Percentiles rank a stretch among this genome's conserved stretches.
Evolutionary conservation across 2,888 invertebrate species (phyloP).

Genomic region (Ischnus inquisitorius): DNA sequence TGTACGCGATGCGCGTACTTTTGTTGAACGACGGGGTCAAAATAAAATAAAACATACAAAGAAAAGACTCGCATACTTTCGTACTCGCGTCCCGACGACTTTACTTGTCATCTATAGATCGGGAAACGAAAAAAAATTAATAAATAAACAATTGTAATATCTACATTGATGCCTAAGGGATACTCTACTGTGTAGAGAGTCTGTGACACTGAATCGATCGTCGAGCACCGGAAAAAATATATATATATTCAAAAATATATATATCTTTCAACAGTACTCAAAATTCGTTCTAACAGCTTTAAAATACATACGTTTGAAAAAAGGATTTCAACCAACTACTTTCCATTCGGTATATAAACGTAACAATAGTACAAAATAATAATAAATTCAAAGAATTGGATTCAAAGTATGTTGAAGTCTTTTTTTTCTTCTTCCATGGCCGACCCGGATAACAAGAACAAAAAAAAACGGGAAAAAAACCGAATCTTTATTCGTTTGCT

Average conservation of each 20-base stretch:
- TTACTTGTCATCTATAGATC: constrained; percentile 58
- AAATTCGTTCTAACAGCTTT: constrained; percentile 77
- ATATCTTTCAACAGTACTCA: constrained; percentile 82
- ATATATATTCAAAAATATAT: too few species aligned
- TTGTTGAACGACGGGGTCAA: constrained; percentile 1
- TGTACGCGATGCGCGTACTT: constrained; percentile 35
- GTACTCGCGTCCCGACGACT: constrained; percentile 73
- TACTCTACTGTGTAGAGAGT: constrained; percentile 82
- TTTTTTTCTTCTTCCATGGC: constrained; percentile 74
- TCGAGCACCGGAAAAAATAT: constrained; percentile 52
- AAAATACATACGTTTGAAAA: constrained; percentile 77
- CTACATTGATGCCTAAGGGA: constrained; percentile 77
- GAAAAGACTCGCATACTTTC: constrained; percentile 80
- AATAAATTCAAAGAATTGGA: constrained; percentile 76
- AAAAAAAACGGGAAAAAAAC: too few species aligned
- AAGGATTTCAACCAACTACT: constrained; percentile 77
- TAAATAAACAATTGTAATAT: constrained; percentile 73
- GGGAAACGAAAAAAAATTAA: constrained; percentile 37
- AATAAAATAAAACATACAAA: constrained; percentile 8
- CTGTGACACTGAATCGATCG: constrained; percentile 64
- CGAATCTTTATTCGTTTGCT: constrained; percentile 42
- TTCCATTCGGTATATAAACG: constrained; percentile 79
- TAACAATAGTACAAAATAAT: constrained; percentile 82
- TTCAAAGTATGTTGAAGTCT: constrained; percentile 62
- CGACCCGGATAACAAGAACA: constrained; percentile 84